phyloP scores from a whole-genome alignment of 92 coral and sea anemone genomes.

The Galaxea fascicularis region DNA sequence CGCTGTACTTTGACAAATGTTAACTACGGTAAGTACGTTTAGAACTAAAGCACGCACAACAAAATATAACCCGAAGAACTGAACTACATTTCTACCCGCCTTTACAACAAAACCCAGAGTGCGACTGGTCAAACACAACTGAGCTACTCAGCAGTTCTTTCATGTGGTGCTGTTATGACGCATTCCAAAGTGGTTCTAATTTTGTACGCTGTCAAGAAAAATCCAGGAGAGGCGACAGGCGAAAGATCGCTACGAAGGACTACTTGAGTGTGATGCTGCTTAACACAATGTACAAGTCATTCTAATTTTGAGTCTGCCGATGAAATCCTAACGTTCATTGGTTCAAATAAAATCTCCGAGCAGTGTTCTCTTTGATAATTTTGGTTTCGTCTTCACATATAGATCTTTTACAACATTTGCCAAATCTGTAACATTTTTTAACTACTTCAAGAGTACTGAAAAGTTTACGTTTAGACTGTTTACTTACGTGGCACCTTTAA shows the following conservation, averaged over 20 bases:
- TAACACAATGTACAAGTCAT: neutral
- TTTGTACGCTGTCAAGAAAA: neutral
- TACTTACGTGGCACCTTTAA: constrained; percentile 38
- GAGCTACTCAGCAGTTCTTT: too few relatives aligned
- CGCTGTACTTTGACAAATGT: too few relatives aligned
- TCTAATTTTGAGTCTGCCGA: neutral
- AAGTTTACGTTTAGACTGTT: neutral
- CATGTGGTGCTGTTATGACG: too few relatives aligned
- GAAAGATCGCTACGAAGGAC: neutral
- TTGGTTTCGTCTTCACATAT: neutral
- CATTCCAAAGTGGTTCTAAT: neutral
- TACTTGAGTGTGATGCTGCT: neutral
- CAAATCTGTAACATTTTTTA: neutral
- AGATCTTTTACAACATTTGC: neutral
- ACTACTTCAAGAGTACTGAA: neutral
- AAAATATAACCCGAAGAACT: too few relatives aligned
- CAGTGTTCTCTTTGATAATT: neutral
- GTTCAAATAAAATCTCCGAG: neutral
- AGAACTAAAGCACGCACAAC: too few relatives aligned
- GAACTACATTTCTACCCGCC: too few relatives aligned
- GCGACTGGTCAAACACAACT: too few relatives aligned
- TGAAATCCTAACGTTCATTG: neutral
- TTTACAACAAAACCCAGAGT: too few relatives aligned
- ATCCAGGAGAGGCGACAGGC: neutral
- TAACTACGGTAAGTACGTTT: too few relatives aligned